Evolutionary conservation across 2,888 invertebrate species (phyloP).

Genomic region (Apodemia duryi): DNA sequence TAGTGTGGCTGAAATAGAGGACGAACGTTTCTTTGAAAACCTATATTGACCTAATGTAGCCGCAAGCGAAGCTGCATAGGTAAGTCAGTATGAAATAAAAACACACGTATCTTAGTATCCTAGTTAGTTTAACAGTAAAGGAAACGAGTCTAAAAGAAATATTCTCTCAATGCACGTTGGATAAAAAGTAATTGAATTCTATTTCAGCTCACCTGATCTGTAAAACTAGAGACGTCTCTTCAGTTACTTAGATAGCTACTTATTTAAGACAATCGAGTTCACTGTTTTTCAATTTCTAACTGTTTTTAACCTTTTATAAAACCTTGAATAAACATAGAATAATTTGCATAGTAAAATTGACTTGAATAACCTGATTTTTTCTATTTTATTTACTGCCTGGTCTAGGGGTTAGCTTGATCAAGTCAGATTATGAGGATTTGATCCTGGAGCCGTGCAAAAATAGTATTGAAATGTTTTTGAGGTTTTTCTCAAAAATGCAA

Average conservation of each 20-base stretch:
- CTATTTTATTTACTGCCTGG: too few relatives aligned
- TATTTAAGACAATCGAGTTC: conserved; percentile 2
- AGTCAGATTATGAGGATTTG: too few relatives aligned
- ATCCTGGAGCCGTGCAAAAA: too few relatives aligned
- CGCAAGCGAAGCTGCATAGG: too few relatives aligned
- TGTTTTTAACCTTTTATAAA: neutral
- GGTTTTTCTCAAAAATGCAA: too few relatives aligned
- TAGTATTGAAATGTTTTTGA: too few relatives aligned
- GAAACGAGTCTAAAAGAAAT: neutral
- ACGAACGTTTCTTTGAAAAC: too few relatives aligned
- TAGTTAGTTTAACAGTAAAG: neutral
- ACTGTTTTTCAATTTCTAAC: conserved; percentile 2
- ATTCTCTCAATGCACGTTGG: conserved; percentile 4
- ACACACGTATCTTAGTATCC: too few relatives aligned
- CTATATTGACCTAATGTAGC: too few relatives aligned
- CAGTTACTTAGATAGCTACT: neutral
- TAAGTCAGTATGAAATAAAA: too few relatives aligned
- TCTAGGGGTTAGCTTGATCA: too few relatives aligned
- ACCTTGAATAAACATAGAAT: neutral
- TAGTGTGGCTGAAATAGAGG: too few relatives aligned
- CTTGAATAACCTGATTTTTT: neutral
- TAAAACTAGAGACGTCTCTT: conserved; percentile 4
- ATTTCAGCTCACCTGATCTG: conserved; percentile 11
- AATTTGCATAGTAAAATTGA: neutral
- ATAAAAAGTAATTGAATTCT: conserved; percentile 6